phyloP scores from a whole-genome alignment of 2,113 vertebrate species.

The Ginglymostoma cirratum region DNA sequence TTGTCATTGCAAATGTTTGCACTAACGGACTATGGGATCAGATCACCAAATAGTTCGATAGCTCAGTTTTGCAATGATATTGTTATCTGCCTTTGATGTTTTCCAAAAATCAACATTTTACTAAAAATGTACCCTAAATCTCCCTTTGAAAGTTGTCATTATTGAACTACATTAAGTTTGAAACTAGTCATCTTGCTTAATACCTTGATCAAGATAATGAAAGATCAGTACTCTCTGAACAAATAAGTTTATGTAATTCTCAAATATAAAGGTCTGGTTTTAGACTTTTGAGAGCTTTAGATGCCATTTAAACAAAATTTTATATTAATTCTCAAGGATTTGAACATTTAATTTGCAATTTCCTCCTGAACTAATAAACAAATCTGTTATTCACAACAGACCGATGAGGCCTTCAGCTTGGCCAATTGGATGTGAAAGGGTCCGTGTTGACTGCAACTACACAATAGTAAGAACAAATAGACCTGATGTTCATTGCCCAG shows the following conservation, averaged over 20 bases:
- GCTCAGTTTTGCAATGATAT: neutral
- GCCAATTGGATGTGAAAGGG: constrained; percentile 36
- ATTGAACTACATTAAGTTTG: neutral
- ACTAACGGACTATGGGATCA: neutral
- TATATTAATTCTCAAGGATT: neutral
- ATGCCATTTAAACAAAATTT: neutral
- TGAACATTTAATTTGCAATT: neutral
- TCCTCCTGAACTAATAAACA: neutral
- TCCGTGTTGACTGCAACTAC: constrained; percentile 26
- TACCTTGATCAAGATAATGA: neutral
- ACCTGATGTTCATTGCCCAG: constrained; percentile 27
- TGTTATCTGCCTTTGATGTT: neutral
- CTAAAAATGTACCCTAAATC: neutral
- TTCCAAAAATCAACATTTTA: neutral
- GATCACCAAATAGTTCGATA: neutral
- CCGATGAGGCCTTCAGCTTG: constrained; percentile 36
- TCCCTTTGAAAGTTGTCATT: neutral
- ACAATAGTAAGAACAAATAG: constrained; percentile 31
- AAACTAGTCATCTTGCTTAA: neutral
- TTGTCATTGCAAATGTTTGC: neutral
- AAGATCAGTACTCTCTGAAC: neutral
- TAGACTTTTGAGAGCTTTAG: neutral
- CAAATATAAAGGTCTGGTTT: neutral
- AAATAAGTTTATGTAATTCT: neutral
- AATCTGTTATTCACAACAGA: constrained; percentile 12